Evolutionary conservation across 2,797 vertebrate species (phyloP).

Genomic region (Dermochelys coriacea): DNA sequence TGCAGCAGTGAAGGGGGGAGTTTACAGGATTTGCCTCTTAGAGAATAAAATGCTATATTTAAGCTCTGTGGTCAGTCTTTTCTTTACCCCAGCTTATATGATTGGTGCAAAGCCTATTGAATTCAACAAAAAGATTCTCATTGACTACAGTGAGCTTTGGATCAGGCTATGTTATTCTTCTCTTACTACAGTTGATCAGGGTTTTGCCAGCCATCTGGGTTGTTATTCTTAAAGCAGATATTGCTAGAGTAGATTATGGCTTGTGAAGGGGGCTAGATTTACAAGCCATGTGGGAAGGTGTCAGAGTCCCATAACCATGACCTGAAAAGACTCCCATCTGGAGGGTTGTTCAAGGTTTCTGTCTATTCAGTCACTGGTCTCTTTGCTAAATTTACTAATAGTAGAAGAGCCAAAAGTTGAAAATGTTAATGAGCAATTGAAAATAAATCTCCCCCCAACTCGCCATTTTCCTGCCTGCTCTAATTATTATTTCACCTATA

Average conservation of each 20-base stretch:
- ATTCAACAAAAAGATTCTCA: background rate
- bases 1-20: background rate
- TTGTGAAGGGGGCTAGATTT: too few relatives aligned
- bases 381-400: too few relatives aligned
- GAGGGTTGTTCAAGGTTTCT: too few relatives aligned
- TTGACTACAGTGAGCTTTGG: background rate
- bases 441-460: accelerated
- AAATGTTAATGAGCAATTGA: background rate
- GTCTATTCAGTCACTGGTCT: too few relatives aligned
- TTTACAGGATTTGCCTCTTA: background rate
- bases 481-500: background rate
- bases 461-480: background rate
- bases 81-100: background rate
- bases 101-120: background rate
- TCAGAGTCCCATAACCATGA: too few relatives aligned
- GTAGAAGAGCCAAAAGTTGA: background rate
- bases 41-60: background rate
- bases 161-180: background rate
- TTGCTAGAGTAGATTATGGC: too few relatives aligned
- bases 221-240: too few relatives aligned
- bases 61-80: background rate
- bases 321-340: too few relatives aligned
- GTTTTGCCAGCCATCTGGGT: too few relatives aligned
- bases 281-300: too few relatives aligned
- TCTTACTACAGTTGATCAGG: background rate